Base-by-base conservation (phyloP, 2,888 invertebrate species). In the Aquatica leii region DNA sequence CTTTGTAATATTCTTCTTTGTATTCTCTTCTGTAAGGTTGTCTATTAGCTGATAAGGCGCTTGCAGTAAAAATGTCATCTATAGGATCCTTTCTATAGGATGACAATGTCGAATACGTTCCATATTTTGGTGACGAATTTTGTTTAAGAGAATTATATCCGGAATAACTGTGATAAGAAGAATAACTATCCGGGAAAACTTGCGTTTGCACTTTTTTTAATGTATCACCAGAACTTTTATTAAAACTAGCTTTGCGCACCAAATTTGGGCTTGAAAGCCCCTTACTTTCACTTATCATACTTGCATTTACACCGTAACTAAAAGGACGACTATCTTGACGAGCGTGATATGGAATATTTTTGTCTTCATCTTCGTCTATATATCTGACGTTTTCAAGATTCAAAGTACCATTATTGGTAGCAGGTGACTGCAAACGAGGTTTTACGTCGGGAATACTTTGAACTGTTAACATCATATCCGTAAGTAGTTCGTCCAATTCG, bases 311-410 rank as follows among this genome's bases (percentile, higher is more conserved):
- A 60, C 93, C 93, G 87, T 95, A 95, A 61, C 93, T 92, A 83
- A 95, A 95, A 67, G 95, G 95, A 75, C 92, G 88, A 75, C 93
- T 92, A 82, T 94, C 92, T 73, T 92, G 90, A 76, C 95, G 87
- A 77, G 95, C 94, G 90, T 95, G 95, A 84, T 95, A 95, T 73
- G 95, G 95, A 80, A 94, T 93, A 80, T 89, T 87, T 69, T 85
- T 85, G 70, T 85, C 84, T 58, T 79, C 78, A 61, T 76, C 75
- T 53, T 80, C 79, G 79, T 82, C 81, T 73, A 82, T 81, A 75
- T 74, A 80, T 57, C 80, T 76, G 62, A 81, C 78, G 75, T 78
- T 78, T 59, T 80, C 81, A 69, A 77, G 70, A 55, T 74, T 73
- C 69, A 78, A 75, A 53, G 66, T 67, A 49, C 55, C 67, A 48